Evolutionary conservation across 1,140 invertebrate species (phyloP).

Genomic region (Drosophila gunungcola): DNA sequence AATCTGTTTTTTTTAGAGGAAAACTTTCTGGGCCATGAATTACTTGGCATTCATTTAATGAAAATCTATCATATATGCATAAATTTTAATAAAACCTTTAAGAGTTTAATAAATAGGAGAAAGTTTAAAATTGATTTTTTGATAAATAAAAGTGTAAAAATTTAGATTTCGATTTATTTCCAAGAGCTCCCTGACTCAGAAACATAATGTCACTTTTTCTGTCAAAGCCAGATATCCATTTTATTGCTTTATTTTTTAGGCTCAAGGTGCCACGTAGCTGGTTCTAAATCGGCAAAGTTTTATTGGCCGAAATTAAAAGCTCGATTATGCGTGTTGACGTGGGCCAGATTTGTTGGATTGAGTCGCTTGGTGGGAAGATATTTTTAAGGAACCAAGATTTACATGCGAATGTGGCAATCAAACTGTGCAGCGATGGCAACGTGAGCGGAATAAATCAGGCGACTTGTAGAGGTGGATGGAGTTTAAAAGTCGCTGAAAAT

Average conservation of each 20-base stretch:
- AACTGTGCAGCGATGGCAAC: conserved; percentile 47
- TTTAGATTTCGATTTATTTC: too few species aligned
- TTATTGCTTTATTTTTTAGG: conserved; percentile 1
- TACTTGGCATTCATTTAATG: not conserved
- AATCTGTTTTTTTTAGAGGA: conserved; percentile 16
- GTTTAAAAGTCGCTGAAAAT: conserved; percentile 13
- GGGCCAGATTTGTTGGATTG: conserved; percentile 37
- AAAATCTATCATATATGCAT: not conserved
- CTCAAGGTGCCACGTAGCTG: conserved; percentile 7
- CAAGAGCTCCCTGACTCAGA: too few species aligned
- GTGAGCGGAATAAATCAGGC: conserved; percentile 56
- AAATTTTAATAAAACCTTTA: too few species aligned
- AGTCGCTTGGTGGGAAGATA: not conserved
- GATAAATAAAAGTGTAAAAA: not conserved
- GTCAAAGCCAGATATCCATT: conserved; percentile 18
- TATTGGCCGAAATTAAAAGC: conserved; percentile 56
- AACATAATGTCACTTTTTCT: not conserved
- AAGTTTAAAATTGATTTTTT: too few species aligned
- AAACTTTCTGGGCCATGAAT: conserved; percentile 11
- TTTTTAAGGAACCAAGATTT: conserved; percentile 38
- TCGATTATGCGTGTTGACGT: conserved; percentile 57
- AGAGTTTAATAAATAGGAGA: too few species aligned
- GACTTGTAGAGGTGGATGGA: conserved; percentile 3
- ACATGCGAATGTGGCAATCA: conserved; percentile 54
- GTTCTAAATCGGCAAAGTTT: conserved; percentile 45